A percentile compares a stretch with the other conserved stretches of the same genome.
Evolutionary conservation across 2,113 vertebrate genomes (phyloP).

Genomic region (Nymphicus hollandicus): DNA sequence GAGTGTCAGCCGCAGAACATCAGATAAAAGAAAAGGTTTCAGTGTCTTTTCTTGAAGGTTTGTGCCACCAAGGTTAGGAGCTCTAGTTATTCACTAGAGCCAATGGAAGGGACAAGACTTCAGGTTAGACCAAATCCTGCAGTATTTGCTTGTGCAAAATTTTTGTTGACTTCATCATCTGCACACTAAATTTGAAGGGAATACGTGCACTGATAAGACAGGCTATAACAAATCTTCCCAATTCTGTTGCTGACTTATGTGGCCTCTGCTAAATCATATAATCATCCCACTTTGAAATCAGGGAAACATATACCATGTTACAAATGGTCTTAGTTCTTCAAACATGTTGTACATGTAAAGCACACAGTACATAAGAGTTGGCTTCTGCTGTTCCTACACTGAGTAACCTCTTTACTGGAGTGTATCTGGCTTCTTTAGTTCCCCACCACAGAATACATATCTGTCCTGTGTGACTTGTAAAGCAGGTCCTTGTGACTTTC

Average conservation of each 20-base stretch:
- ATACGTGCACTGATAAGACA: background rate
- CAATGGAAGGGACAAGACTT: background rate
- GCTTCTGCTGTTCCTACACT: background rate
- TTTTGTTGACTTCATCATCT: background rate
- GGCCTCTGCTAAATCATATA: background rate
- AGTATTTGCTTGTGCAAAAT: background rate
- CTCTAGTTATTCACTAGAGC: background rate
- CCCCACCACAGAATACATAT: background rate
- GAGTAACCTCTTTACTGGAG: background rate
- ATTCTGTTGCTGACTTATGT: background rate
- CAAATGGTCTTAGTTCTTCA: background rate
- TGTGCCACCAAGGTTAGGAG: background rate
- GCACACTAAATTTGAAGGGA: background rate
- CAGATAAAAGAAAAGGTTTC: slow-evolving; percentile 22
- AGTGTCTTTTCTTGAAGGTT: background rate
- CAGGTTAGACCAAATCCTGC: background rate
- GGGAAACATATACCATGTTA: background rate
- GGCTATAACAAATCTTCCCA: background rate
- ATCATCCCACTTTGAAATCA: background rate
- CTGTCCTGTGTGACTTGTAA: background rate
- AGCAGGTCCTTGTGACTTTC: background rate
- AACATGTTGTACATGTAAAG: background rate
- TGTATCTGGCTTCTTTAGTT: background rate
- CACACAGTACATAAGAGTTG: background rate
- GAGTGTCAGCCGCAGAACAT: background rate